Evolutionary conservation across 37 sponge, comb jelly and placozoan species (phyloP), one percentile per base, ranked within the genome.

Genomic region (Diacarnus erythraeanus): DNA sequence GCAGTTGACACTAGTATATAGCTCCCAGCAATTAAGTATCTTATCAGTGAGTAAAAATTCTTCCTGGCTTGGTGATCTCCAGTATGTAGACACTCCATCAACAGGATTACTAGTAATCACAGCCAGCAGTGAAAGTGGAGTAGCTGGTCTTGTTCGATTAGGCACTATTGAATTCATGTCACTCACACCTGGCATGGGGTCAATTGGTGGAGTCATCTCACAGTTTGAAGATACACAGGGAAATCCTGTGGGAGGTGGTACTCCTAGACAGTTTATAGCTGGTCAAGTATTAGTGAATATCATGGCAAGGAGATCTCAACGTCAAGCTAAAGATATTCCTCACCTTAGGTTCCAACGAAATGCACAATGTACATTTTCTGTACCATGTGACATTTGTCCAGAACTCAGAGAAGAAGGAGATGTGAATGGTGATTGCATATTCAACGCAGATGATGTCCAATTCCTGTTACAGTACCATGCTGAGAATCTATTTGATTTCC

Each of bases 361-460:
- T 40, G 27, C 60, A 4, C 33, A 37, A 0, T 76, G 77, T 56
- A n/a, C 42, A 0, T 57, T 70, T 30, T 30, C 77, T n/a, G 70
- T 42, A 57, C 84, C 77, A 0, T 84, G 77, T 38, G 42, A 17
- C 0, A 21, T 36, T 5, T 84, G 84, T 68, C 76, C 56, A 2
- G 47, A 20, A n/a, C 36, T 17, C 3, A 75, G 84, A 37, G 78
- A 77, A 44, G 20, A 21, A 23, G 95, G 95, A 43, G 95, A 94
- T 59, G 67, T 69, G 0, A 81, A 94, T 63, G 86, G 89, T 26
- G 86, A 94, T 76, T 88, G 92, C 54, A 67, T 85, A 15, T 84
- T 94, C 27, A 71, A 82, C 25, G 59, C 20, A 2, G 27, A 25
- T 9, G 95, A 94, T 67, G 31, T 77, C 1, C 26, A 37, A 3